Evolutionary conservation across 2,113 vertebrate genomes (phyloP).

Genomic region (Eonycteris spelaea): DNA sequence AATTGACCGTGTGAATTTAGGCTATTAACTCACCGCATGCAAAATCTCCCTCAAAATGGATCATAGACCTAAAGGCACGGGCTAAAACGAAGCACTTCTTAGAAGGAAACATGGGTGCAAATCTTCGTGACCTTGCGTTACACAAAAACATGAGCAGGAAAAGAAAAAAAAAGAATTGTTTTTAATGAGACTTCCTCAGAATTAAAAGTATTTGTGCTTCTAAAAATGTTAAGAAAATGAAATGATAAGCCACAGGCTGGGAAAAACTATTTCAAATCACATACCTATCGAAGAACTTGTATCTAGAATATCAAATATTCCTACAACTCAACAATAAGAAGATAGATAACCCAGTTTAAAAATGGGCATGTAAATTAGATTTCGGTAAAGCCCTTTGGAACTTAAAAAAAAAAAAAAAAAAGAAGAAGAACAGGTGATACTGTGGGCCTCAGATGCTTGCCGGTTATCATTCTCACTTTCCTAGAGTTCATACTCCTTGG

Average conservation of each 20-base stretch:
- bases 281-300: neutral
- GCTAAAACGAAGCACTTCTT: neutral
- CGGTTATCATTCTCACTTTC: neutral
- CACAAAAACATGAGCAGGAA: neutral
- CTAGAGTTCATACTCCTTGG: neutral
- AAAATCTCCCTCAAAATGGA: neutral
- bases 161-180: neutral
- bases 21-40: neutral
- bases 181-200: neutral
- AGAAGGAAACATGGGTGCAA: neutral
- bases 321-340: neutral
- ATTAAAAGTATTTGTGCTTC: neutral
- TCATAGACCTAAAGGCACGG: neutral
- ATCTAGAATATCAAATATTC: neutral
- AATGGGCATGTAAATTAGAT: neutral
- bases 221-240: neutral
- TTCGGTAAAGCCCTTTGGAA: neutral
- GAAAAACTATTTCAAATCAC: neutral
- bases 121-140: neutral
- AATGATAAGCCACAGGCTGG: neutral
- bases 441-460: neutral
- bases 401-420: no score
- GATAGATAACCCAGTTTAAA: neutral
- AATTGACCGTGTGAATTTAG: neutral
- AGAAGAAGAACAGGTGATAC: no score